Conservation (phyloP, 2,888 invertebrate genomes). For the Tortricodes alternella region DNA sequence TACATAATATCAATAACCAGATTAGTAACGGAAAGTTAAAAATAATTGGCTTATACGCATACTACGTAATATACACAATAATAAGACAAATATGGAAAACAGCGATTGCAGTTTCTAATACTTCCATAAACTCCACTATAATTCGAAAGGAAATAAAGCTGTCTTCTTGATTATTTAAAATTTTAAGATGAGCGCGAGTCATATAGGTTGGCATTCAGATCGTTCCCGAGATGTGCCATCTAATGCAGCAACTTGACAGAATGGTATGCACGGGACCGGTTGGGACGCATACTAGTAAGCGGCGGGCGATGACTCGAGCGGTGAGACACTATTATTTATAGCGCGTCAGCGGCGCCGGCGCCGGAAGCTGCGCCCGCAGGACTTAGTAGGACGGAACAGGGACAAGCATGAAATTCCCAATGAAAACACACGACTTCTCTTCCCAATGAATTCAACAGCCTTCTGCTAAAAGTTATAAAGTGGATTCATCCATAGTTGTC, state of each 20-base stretch:
- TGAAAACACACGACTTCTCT: not conserved
- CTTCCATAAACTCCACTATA: too few species aligned
- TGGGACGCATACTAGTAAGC: constrained; percentile 49
- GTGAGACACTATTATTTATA: constrained; percentile 81
- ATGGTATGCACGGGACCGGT: constrained; percentile 65
- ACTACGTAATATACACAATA: constrained; percentile 3
- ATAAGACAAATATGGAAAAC: not conserved
- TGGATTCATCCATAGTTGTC: too few species aligned
- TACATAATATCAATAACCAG: constrained; percentile 10
- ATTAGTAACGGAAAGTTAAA: constrained; percentile 24
- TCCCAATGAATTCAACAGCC: too few species aligned
- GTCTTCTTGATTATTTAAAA: too few species aligned
- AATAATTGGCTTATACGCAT: constrained; percentile 11
- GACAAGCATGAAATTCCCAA: not conserved
- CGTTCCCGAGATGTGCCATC: constrained; percentile 17
- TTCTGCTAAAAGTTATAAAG: too few species aligned
- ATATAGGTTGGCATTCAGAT: too few species aligned
- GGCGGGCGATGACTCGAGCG: constrained; percentile 78
- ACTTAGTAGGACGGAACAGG: constrained; percentile 65
- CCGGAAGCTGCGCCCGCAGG: constrained; percentile 70
- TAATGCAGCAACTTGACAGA: constrained; percentile 55
- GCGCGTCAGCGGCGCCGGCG: constrained; percentile 69
- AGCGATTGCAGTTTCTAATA: too few species aligned
- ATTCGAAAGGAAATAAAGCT: too few species aligned
- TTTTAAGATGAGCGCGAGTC: too few species aligned